Percentiles rank a stretch among this genome's conserved stretches.
Conservation (phyloP, 1,140 invertebrate species). For the Eumaeus atala region DNA sequence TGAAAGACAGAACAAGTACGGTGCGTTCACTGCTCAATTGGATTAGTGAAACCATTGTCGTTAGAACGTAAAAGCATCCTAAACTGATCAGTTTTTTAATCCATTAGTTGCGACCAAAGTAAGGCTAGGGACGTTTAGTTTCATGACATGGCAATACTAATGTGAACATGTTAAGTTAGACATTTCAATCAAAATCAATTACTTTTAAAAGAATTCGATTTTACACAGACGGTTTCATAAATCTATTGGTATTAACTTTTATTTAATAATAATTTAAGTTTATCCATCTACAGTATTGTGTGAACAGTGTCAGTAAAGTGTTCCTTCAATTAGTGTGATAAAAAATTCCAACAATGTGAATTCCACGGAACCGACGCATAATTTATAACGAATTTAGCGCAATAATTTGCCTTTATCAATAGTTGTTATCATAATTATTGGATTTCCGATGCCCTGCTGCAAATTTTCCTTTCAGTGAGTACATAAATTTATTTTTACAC, state of each 20-base stretch:
- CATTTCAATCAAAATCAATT: conserved; percentile 9
- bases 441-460: conserved; percentile 25
- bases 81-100: too few relatives aligned
- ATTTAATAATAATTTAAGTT: neutral
- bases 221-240: neutral
- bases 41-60: too few relatives aligned
- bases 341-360: conserved; percentile 24
- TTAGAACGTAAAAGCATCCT: too few relatives aligned
- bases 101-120: too few relatives aligned
- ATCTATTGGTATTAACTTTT: neutral
- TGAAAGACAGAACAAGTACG: too few relatives aligned
- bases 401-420: conserved; percentile 33
- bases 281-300: neutral
- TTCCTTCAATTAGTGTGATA: neutral
- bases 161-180: neutral
- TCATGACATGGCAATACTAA: too few relatives aligned
- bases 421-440: conserved; percentile 39
- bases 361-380: conserved; percentile 13
- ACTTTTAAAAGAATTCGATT: conserved; percentile 5
- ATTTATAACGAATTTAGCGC: conserved; percentile 28
- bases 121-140: too few relatives aligned
- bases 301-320: conserved; percentile 4
- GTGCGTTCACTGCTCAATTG: too few relatives aligned
- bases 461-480: conserved; percentile 37
- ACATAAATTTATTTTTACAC: conserved; percentile 6